Percentiles rank a stretch among this genome's conserved stretches.
phyloP scores from a whole-genome alignment of 2,888 invertebrate species.

The Allolobophora icterica region DNA sequence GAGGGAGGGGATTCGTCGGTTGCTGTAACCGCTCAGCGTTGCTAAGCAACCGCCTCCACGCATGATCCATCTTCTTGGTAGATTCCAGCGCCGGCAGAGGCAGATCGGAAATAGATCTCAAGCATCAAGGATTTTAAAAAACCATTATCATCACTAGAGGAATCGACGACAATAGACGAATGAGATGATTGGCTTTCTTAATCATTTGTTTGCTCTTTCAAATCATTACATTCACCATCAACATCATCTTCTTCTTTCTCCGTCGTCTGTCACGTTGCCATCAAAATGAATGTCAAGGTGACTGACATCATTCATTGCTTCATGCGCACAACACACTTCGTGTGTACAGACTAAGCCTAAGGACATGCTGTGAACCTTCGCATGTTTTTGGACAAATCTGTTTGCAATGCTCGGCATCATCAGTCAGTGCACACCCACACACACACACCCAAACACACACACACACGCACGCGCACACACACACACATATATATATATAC shows the following conservation, averaged over 20 bases:
- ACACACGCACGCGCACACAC: no score
- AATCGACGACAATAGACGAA: background rate
- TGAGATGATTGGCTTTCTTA: background rate
- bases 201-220: background rate
- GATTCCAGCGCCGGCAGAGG: background rate
- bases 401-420: no score
- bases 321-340: no score
- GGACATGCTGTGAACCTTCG: no score
- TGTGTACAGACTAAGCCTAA: no score
- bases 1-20: background rate
- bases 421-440: background rate
- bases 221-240: background rate
- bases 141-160: background rate
- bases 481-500: background rate
- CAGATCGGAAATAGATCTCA: background rate
- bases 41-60: background rate
- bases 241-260: no score
- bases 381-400: background rate
- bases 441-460: no score
- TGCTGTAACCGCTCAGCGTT: background rate
- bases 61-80: conserved; percentile 3
- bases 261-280: no score
- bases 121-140: background rate
- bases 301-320: no score
- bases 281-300: no score